A percentile compares a stretch with the other conserved stretches of the same genome.
Conservation (phyloP, 2,888 invertebrate genomes). For the Allophyes oxyacanthae region DNA sequence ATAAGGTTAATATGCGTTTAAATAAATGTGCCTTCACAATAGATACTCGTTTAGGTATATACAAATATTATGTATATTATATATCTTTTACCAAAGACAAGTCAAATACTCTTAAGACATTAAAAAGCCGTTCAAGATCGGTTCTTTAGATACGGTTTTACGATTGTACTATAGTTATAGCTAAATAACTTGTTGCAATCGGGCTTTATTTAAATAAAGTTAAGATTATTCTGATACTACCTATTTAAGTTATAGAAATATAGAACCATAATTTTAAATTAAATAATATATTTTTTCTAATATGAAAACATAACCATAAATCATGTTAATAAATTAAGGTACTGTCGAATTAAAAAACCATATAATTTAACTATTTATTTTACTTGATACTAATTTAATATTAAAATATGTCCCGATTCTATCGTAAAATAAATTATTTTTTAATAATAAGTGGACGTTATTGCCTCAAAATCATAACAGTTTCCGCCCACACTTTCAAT, state of each 20-base stretch:
- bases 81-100: conserved; percentile 1
- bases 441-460: conserved; percentile 3
- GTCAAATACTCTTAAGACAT: conserved; percentile 1
- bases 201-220: not conserved
- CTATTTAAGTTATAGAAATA: no score
- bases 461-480: conserved; percentile 11
- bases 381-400: conserved; percentile 16
- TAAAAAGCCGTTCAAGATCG: conserved; percentile 5
- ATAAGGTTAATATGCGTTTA: no score
- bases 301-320: not conserved
- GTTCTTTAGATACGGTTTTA: conserved; percentile 10
- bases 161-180: conserved; percentile 5
- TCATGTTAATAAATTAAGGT: not conserved
- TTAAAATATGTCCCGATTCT: conserved; percentile 7
- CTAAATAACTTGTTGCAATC: conserved; percentile 4
- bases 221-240: no score
- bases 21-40: not conserved
- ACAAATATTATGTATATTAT: no score
- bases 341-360: conserved; percentile 2
- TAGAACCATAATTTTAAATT: no score
- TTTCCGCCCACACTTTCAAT: conserved; percentile 33
- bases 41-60: no score
- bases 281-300: no score
- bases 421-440: conserved; percentile 5
- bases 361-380: conserved; percentile 22